These are phyloP conservation scores for Pteropus rufus DNA, from an alignment of 2,797 vertebrate species.

Conservation along the genomic window DNA sequence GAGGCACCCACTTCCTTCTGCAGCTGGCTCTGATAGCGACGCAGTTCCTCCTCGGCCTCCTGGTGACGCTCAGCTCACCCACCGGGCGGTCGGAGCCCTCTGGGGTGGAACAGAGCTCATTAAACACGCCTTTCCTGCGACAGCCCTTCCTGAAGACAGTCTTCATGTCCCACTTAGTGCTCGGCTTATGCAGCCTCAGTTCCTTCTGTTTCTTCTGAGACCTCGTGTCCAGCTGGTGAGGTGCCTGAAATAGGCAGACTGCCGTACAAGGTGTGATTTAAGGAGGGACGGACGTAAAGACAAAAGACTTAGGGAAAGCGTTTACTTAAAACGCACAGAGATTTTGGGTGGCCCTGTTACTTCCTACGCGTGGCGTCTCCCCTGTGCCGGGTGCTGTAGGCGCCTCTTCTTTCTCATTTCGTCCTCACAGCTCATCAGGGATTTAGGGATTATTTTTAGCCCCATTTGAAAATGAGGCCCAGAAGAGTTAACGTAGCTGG, in stretches of 20 bases:
- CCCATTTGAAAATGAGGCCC: not conserved
- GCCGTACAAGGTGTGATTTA: not conserved
- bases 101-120: not conserved
- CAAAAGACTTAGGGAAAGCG: not conserved
- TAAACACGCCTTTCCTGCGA: not conserved
- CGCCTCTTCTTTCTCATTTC: not conserved
- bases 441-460: not conserved
- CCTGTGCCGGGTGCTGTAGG: not conserved
- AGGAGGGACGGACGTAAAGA: not conserved
- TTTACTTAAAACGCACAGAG: not conserved
- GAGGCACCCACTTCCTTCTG: not conserved
- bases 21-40: not conserved
- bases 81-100: not conserved
- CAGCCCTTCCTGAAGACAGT: not conserved
- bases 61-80: not conserved
- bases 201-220: not conserved
- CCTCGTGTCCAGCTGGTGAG: slow-evolving; percentile 17
- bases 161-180: not conserved
- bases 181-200: not conserved
- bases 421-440: not conserved
- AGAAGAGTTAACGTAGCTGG: not conserved
- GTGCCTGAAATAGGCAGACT: not conserved
- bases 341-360: too few relatives aligned
- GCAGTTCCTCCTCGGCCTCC: not conserved
- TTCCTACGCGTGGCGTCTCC: not conserved